These are phyloP conservation scores for Coilia nasus DNA, from an alignment of 2,797 vertebrate genomes.

Conservation along the genomic window DNA sequence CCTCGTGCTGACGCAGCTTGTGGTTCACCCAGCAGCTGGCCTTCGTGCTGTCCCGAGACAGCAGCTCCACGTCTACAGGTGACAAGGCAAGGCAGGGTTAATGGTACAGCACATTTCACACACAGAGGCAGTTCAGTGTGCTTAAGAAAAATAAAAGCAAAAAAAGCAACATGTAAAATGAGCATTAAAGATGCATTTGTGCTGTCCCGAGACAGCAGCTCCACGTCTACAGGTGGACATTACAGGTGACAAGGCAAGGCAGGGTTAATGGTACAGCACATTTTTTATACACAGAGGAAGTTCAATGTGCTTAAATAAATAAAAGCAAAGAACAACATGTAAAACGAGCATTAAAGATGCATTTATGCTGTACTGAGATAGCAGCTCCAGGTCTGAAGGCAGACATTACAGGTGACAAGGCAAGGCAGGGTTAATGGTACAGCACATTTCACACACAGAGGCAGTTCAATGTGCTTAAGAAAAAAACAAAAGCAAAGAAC, in stretches of 20 bases:
- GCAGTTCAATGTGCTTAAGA: no score
- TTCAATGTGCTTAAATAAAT: not conserved
- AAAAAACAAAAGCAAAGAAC: not conserved
- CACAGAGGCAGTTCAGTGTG: no score
- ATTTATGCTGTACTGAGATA: no score
- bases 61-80: constrained; percentile 73
- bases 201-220: no score
- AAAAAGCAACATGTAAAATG: no score
- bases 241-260: constrained; percentile 40
- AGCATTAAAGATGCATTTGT: no score
- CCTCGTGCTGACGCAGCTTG: constrained; percentile 75
- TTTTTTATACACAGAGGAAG: constrained; percentile 12
- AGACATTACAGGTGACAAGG: not conserved
- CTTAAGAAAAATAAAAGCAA: not conserved
- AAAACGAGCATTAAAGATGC: no score
- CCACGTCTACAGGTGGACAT: constrained; percentile 7
- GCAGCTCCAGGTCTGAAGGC: not conserved
- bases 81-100: not conserved
- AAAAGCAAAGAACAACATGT: not conserved
- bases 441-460: constrained; percentile 25
- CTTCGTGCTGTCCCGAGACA: constrained; percentile 74
- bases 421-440: not conserved
- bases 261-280: constrained; percentile 11
- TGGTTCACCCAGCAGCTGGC: constrained; percentile 81
- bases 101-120: constrained; percentile 26